Conservation (phyloP, 2,888 invertebrate genomes). For the Lepidochrysops patricia region DNA sequence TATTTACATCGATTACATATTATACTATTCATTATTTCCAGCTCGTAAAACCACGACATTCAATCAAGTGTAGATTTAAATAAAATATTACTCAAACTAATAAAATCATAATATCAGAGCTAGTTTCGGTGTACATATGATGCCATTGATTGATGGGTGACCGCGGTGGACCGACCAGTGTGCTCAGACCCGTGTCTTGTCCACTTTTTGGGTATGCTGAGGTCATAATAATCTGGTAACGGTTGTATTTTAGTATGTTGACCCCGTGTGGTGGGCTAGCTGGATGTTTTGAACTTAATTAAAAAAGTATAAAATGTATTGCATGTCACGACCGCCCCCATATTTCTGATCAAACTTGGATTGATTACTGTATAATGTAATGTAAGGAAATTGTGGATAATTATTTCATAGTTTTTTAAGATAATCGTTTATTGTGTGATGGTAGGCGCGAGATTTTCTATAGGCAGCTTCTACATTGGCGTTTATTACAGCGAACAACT, state of each 20-base stretch:
- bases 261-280: constrained; percentile 52
- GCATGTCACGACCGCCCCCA: constrained; percentile 37
- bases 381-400: too few species aligned
- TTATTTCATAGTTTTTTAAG: too few species aligned
- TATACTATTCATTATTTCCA: constrained; percentile 27
- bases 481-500: too few species aligned
- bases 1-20: constrained; percentile 19
- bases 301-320: constrained; percentile 55
- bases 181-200: constrained; percentile 18
- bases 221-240: constrained; percentile 42
- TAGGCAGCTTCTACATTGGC: too few species aligned
- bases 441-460: too few species aligned
- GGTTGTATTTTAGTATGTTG: constrained; percentile 56
- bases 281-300: constrained; percentile 64
- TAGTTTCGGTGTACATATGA: constrained; percentile 63
- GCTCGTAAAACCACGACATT: constrained; percentile 40
- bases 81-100: constrained; percentile 69
- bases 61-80: constrained; percentile 68
- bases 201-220: constrained; percentile 19
- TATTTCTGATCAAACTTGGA: constrained; percentile 32
- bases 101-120: constrained; percentile 65
- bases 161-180: constrained; percentile 45
- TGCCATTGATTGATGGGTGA: constrained; percentile 74
- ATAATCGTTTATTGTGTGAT: too few species aligned
- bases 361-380: constrained; percentile 17